Conservation (phyloP, 2,113 vertebrate species). For the rabbit (Oryctolagus cuniculus) region DNA sequence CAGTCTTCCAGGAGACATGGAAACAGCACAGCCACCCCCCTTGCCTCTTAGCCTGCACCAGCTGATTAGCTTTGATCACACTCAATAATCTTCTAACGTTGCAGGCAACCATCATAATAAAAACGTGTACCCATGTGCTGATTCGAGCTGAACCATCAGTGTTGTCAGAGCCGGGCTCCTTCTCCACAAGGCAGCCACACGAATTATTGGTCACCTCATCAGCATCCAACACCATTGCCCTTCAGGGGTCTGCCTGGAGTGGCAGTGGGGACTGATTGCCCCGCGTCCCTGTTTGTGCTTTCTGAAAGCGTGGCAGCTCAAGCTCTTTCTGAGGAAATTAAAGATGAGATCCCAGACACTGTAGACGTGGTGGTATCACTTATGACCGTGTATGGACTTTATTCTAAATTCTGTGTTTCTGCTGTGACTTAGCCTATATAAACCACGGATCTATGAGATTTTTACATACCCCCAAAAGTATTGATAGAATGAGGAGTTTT, state of each 20-base stretch:
- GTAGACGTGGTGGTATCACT: fast-evolving
- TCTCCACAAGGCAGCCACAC: background rate
- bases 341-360: background rate
- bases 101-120: fast-evolving
- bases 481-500: background rate
- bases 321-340: background rate
- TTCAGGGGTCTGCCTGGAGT: no score
- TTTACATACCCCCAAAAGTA: background rate
- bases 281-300: background rate
- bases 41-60: no score
- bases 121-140: fast-evolving
- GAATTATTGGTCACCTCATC: background rate
- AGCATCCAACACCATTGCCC: fast-evolving
- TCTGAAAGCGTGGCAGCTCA: background rate
- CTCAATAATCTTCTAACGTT: background rate
- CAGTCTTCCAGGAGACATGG: background rate
- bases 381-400: background rate
- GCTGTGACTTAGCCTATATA: background rate
- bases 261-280: background rate
- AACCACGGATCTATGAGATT: background rate
- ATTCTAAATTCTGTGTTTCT: background rate
- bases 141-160: background rate
- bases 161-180: fast-evolving
- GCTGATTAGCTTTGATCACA: background rate
- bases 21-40: background rate